Conservation (phyloP, 2,888 invertebrate genomes). For the Trachelus troglodyta region DNA sequence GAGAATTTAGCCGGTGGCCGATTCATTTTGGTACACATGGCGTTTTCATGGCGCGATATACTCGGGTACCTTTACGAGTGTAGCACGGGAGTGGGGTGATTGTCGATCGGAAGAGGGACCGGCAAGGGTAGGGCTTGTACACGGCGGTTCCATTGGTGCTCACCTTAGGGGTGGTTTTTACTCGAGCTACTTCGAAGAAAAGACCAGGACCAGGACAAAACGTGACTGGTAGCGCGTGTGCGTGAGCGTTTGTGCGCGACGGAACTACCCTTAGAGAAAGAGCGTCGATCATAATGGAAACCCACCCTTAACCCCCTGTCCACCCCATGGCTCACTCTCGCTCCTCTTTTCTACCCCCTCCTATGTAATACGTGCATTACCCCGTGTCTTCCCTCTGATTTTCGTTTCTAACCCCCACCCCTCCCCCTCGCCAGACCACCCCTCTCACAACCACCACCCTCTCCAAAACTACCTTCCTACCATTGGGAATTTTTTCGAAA, state of each 20-base stretch:
- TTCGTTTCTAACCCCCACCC: not conserved
- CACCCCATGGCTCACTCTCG: not conserved
- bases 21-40: constrained; percentile 8
- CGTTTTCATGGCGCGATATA: constrained; percentile 18
- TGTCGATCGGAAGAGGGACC: constrained; percentile 28
- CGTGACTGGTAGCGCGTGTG: constrained; percentile 37
- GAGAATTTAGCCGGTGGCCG: not conserved
- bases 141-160: constrained; percentile 54
- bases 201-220: constrained; percentile 42
- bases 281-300: constrained; percentile 58
- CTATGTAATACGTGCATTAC: not conserved
- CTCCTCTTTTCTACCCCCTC: constrained; percentile 10
- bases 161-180: constrained; percentile 62
- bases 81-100: constrained; percentile 23
- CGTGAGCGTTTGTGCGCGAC: not conserved
- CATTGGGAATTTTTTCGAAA: constrained; percentile 57
- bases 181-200: constrained; percentile 57
- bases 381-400: not conserved
- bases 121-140: constrained; percentile 39
- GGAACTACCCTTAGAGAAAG: constrained; percentile 35
- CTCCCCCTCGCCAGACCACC: constrained; percentile 4
- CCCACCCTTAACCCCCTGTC: constrained; percentile 29
- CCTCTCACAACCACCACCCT: constrained; percentile 15
- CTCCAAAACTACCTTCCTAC: constrained; percentile 35
- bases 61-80: not conserved